Conservation (phyloP, 2,888 invertebrate species). For the Conops quadrifasciatus region DNA sequence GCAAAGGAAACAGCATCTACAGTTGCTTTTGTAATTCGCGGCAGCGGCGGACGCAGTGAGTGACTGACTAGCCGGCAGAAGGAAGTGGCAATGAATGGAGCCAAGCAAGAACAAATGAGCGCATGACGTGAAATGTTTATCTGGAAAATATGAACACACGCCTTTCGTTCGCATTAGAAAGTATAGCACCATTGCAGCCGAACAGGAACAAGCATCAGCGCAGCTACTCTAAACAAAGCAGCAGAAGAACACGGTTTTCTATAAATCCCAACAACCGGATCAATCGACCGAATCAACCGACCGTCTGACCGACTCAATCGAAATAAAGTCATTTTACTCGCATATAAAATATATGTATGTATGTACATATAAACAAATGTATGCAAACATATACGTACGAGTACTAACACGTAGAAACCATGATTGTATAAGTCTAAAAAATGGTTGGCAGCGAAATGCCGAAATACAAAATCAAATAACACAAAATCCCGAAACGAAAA, state of each 20-base stretch:
- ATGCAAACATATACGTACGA: conserved; percentile 15
- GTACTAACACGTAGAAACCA: no score
- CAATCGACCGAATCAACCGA: conserved; percentile 24
- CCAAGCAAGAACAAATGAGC: no score
- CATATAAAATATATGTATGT: conserved; percentile 36
- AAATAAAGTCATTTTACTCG: conserved; percentile 51
- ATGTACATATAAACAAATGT: conserved; percentile 1
- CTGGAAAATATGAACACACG: not conserved
- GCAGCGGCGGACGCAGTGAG: conserved; percentile 35
- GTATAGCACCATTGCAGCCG: no score
- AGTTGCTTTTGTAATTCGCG: conserved; percentile 26
- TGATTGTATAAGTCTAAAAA: not conserved
- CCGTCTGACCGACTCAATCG: conserved; percentile 38
- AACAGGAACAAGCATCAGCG: not conserved
- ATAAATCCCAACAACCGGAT: conserved; percentile 26
- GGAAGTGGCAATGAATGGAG: not conserved
- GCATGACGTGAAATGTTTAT: not conserved
- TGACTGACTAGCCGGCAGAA: not conserved
- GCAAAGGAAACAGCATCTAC: conserved; percentile 23
- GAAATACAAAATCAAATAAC: conserved; percentile 7
- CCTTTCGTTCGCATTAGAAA: not conserved
- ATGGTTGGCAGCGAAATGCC: conserved; percentile 20
- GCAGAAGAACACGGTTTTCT: no score
- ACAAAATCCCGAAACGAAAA: conserved; percentile 22
- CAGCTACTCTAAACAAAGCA: no score